phyloP scores from a whole-genome alignment of 2,888 invertebrate genomes.

The Hypomecis punctinalis region DNA sequence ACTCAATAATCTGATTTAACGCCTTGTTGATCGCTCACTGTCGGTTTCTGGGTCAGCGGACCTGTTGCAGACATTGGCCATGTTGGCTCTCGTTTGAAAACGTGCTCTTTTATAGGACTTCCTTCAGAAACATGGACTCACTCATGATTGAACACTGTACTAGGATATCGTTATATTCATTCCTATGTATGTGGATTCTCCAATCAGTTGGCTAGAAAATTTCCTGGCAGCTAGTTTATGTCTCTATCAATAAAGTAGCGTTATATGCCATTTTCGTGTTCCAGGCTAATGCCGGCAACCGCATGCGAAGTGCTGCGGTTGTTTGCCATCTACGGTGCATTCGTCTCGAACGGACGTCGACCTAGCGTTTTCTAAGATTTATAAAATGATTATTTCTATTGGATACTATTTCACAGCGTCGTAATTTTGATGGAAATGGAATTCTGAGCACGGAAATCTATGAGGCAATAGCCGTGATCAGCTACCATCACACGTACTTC shows the following conservation, averaged over 20 bases:
- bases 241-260: slow-evolving; percentile 55
- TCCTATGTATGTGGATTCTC: too few relatives aligned
- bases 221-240: slow-evolving; percentile 42
- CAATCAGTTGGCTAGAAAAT: too few relatives aligned
- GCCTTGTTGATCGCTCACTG: slow-evolving; percentile 55
- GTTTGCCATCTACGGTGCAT: slow-evolving; percentile 63
- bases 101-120: slow-evolving; percentile 40
- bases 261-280: slow-evolving; percentile 60
- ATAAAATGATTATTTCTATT: slow-evolving; percentile 39
- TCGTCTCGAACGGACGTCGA: slow-evolving; percentile 68
- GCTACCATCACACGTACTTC: slow-evolving; percentile 22
- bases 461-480: slow-evolving; percentile 22
- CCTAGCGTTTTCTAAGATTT: slow-evolving; percentile 57
- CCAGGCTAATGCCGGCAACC: slow-evolving; percentile 61
- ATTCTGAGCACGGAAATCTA: slow-evolving; percentile 24
- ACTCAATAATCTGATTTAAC: slow-evolving; percentile 68
- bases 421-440: slow-evolving; percentile 10
- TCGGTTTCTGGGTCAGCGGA: slow-evolving; percentile 55
- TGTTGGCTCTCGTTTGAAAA: slow-evolving; percentile 41
- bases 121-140: slow-evolving; percentile 41
- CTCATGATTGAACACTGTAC: background rate
- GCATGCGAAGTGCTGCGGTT: slow-evolving; percentile 67
- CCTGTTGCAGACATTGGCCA: slow-evolving; percentile 41
- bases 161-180: too few relatives aligned
- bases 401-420: slow-evolving; percentile 26